Evolutionary conservation across 1,140 invertebrate genomes (phyloP).

Genomic region (Drosophila lacertosa): DNA sequence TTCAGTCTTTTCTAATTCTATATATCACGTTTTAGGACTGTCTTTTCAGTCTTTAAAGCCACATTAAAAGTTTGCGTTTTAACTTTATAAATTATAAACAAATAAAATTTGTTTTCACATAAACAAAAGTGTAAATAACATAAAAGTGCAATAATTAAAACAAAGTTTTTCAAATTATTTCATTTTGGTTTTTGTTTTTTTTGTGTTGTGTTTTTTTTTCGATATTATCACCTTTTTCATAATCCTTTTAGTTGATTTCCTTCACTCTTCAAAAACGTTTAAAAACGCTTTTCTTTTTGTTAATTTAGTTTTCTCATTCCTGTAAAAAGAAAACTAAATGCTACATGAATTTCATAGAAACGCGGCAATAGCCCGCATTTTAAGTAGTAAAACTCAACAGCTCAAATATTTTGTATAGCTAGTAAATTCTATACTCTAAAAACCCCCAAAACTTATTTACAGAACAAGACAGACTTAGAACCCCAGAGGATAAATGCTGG

Average conservation of each 20-base stretch:
- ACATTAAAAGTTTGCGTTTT: constrained; percentile 20
- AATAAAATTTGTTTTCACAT: constrained; percentile 69
- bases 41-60: constrained; percentile 11
- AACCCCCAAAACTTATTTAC: background rate
- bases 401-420: background rate
- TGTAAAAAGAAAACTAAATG: constrained; percentile 78
- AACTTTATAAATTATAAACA: constrained; percentile 57
- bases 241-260: constrained; percentile 66
- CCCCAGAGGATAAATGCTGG: background rate
- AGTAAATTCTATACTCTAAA: background rate
- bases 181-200: constrained; percentile 33
- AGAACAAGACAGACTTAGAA: background rate
- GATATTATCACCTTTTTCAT: constrained; percentile 64
- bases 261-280: constrained; percentile 57
- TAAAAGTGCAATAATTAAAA: constrained; percentile 76
- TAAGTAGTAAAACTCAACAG: constrained; percentile 52
- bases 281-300: constrained; percentile 56
- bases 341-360: constrained; percentile 65
- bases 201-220: constrained; percentile 50
- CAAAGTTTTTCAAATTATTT: constrained; percentile 59
- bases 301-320: constrained; percentile 63
- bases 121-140: constrained; percentile 78
- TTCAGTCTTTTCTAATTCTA: constrained; percentile 55
- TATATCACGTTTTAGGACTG: constrained; percentile 14
- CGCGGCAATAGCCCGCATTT: constrained; percentile 58